A percentile compares a stretch with the other conserved stretches of the same genome.
Conservation (phyloP, 2,888 invertebrate genomes). For the Hedychridium roseum region DNA sequence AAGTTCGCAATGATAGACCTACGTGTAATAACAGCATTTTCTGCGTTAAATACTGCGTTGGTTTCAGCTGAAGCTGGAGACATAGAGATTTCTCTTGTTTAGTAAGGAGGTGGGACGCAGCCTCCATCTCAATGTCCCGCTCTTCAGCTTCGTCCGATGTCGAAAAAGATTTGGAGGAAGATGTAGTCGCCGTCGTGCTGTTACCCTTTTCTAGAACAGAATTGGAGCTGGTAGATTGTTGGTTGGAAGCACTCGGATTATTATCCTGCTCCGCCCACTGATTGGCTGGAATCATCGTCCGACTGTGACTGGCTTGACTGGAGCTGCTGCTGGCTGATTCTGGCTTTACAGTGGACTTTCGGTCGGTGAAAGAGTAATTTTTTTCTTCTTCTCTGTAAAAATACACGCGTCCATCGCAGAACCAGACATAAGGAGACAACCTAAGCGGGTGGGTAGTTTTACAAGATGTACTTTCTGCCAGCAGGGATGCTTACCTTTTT, state of each 20-base stretch:
- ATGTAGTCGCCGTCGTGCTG: constrained; percentile 38
- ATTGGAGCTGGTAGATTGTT: constrained; percentile 48
- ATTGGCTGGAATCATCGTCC: constrained; percentile 62
- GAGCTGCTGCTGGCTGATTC: constrained; percentile 60
- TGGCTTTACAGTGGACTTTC: constrained; percentile 84
- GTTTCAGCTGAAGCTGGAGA: constrained; percentile 76
- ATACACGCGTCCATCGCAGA: not conserved
- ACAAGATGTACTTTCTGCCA: constrained; percentile 9
- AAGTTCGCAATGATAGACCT: no score
- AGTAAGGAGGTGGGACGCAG: constrained; percentile 59
- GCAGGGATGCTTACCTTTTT: constrained; percentile 68
- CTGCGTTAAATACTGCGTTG: constrained; percentile 87
- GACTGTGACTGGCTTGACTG: constrained; percentile 57
- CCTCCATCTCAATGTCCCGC: constrained; percentile 56
- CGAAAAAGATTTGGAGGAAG: constrained; percentile 38
- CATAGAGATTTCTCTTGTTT: constrained; percentile 61
- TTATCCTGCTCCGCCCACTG: constrained; percentile 59
- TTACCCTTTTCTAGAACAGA: constrained; percentile 66
- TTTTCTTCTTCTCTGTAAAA: constrained; percentile 75
- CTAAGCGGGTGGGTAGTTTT: not conserved
- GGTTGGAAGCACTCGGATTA: constrained; percentile 54
- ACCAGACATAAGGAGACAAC: not conserved
- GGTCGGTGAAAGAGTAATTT: constrained; percentile 85
- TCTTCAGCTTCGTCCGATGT: constrained; percentile 42
- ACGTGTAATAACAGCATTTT: constrained; percentile 86